phyloP scores from a whole-genome alignment of 2,888 invertebrate genomes.

The Hypena proboscidalis region DNA sequence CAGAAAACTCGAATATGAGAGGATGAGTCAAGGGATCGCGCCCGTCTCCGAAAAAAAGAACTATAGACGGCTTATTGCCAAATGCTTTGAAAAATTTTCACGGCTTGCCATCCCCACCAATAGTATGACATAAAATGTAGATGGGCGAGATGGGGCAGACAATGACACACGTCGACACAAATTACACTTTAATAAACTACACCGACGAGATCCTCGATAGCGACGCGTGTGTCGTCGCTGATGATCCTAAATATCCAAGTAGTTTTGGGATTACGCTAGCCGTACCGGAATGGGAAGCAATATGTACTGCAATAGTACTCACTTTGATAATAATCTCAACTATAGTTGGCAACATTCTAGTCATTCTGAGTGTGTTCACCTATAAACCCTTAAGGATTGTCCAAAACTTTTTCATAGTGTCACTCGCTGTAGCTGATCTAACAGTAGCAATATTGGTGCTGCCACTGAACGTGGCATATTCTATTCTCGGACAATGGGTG shows the following conservation, averaged over 20 bases:
- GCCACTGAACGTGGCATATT: slow-evolving; percentile 97
- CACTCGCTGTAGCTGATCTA: slow-evolving; percentile 96
- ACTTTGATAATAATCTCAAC: slow-evolving; percentile 95
- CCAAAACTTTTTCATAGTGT: slow-evolving; percentile 98
- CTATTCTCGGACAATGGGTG: slow-evolving; percentile 95
- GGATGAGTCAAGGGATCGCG: slow-evolving; percentile 53
- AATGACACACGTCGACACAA: slow-evolving; percentile 63
- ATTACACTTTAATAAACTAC: slow-evolving; percentile 65
- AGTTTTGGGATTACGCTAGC: slow-evolving; percentile 90
- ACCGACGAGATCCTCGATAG: slow-evolving; percentile 66
- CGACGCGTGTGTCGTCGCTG: slow-evolving; percentile 74
- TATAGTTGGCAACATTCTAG: slow-evolving; percentile 95
- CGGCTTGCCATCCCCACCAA: slow-evolving; percentile 43
- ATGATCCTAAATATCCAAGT: slow-evolving; percentile 85
- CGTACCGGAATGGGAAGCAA: slow-evolving; percentile 94
- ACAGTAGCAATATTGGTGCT: slow-evolving; percentile 95
- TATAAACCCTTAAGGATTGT: slow-evolving; percentile 96
- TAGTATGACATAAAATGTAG: slow-evolving; percentile 70
- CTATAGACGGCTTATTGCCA: slow-evolving; percentile 44
- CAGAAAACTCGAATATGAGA: slow-evolving; percentile 68
- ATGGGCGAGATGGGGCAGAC: slow-evolving; percentile 72
- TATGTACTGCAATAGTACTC: slow-evolving; percentile 91
- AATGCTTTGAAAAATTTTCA: slow-evolving; percentile 47
- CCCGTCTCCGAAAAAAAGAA: slow-evolving; percentile 51
- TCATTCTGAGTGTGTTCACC: slow-evolving; percentile 97